Evolutionary conservation across 2,888 invertebrate species (phyloP).

Genomic region (Hartigia nigra): DNA sequence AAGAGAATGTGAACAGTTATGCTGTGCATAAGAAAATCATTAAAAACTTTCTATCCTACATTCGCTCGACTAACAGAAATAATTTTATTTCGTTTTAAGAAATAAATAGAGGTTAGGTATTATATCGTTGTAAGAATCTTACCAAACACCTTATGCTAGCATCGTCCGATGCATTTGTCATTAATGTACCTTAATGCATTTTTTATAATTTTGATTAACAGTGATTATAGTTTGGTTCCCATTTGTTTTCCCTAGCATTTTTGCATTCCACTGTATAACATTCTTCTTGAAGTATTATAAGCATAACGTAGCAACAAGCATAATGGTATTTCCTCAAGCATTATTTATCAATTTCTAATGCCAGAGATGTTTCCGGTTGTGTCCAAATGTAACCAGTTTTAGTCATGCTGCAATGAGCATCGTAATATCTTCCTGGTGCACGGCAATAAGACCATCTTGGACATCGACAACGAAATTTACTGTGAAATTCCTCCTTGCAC

Average conservation of each 20-base stretch:
- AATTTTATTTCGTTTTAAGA: not conserved
- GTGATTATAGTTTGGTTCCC: not conserved
- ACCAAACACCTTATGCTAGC: not conserved
- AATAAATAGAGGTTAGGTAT: not conserved
- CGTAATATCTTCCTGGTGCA: conserved; percentile 89
- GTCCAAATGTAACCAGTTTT: conserved; percentile 92
- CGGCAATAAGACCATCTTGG: conserved; percentile 90
- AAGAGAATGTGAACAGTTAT: not conserved
- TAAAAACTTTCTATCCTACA: not conserved
- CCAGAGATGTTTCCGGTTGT: conserved; percentile 72
- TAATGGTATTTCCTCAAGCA: not conserved
- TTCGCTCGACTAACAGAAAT: not conserved
- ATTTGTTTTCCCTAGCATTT: not conserved
- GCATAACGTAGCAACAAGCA: not conserved
- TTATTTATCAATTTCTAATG: conserved; percentile 55
- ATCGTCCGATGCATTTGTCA: not conserved
- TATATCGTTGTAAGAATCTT: not conserved
- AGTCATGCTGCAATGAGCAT: conserved; percentile 90
- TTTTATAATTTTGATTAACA: not conserved
- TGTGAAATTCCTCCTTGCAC: conserved; percentile 92
- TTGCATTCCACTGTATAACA: not conserved
- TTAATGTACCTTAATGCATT: not conserved
- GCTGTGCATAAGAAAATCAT: not conserved
- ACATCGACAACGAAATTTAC: conserved; percentile 86
- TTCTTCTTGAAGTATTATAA: not conserved